Percentiles rank a stretch among this genome's conserved stretches.
Evolutionary conservation across 2,113 vertebrate species (phyloP).

Genomic region (Sturnus vulgaris): DNA sequence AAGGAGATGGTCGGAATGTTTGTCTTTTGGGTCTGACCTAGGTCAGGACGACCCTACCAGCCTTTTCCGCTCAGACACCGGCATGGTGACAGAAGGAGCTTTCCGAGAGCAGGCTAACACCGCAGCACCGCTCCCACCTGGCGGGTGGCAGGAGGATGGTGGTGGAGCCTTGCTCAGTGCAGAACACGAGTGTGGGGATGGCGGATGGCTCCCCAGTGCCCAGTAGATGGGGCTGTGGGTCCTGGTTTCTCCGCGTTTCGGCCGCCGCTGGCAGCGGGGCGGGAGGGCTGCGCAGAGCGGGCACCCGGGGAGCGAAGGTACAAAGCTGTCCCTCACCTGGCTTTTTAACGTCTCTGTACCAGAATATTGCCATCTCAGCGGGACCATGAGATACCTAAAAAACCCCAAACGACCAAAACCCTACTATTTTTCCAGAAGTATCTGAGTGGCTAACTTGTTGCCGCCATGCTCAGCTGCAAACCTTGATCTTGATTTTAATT

Average conservation of each 20-base stretch:
- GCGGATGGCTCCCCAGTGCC: neutral
- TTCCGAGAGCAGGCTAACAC: neutral
- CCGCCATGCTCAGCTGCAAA: neutral
- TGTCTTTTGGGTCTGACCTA: neutral
- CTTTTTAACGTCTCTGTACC: neutral
- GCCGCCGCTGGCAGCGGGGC: neutral
- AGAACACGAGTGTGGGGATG: fast-evolving
- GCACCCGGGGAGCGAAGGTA: neutral
- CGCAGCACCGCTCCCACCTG: fast-evolving
- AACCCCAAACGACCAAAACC: fast-evolving
- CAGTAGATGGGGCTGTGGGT: slow-evolving; percentile 17
- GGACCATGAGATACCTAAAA: neutral
- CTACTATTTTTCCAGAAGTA: fast-evolving
- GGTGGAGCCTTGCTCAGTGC: fast-evolving
- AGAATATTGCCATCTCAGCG: neutral
- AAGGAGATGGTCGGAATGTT: neutral
- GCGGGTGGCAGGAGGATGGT: neutral
- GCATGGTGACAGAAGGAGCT: neutral
- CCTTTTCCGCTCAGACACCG: fast-evolving
- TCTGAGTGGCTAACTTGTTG: neutral
- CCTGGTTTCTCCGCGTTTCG: fast-evolving
- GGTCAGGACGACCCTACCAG: neutral
- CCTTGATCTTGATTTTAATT: neutral
- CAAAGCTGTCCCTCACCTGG: neutral
- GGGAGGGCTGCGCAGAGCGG: neutral